A percentile compares a stretch with the other conserved stretches of the same genome.
Evolutionary conservation across 2,113 vertebrate genomes (phyloP).

Genomic region (Lethenteron reissneri): DNA sequence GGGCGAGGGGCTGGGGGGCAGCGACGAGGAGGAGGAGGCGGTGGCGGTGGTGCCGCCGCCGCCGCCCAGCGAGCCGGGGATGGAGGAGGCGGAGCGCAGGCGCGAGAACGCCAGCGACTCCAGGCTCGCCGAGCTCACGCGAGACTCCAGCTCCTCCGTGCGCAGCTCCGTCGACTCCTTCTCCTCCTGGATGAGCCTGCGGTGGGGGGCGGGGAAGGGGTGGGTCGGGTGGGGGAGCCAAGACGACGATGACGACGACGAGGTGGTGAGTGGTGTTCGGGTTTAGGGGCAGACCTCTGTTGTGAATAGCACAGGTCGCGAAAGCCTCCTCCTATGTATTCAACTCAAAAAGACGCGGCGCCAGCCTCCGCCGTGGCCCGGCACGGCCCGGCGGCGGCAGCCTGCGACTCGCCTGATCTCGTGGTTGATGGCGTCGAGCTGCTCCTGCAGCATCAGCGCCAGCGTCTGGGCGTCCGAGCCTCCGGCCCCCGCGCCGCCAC

Average conservation of each 20-base stretch:
- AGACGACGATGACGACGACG: not conserved
- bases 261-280: too few species aligned
- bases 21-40: constrained; percentile 67
- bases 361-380: too few species aligned
- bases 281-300: too few species aligned
- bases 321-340: too few species aligned
- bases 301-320: too few species aligned
- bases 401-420: constrained; percentile 50
- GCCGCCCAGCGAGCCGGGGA: constrained; percentile 55
- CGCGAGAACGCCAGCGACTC: constrained; percentile 63
- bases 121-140: constrained; percentile 72
- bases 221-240: not conserved
- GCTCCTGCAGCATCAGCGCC: constrained; percentile 85
- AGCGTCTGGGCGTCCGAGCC: constrained; percentile 81
- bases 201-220: not conserved
- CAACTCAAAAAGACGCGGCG: too few species aligned
- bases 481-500: constrained; percentile 14
- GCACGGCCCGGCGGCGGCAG: too few species aligned
- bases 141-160: constrained; percentile 61
- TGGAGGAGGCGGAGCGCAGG: constrained; percentile 47
- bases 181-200: constrained; percentile 91
- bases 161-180: constrained; percentile 71
- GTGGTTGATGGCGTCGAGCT: constrained; percentile 83
- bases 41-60: constrained; percentile 48
- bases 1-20: constrained; percentile 59